Evolutionary conservation across 2,888 invertebrate species (phyloP).

Genomic region (Caenorhabditis sp.): DNA sequence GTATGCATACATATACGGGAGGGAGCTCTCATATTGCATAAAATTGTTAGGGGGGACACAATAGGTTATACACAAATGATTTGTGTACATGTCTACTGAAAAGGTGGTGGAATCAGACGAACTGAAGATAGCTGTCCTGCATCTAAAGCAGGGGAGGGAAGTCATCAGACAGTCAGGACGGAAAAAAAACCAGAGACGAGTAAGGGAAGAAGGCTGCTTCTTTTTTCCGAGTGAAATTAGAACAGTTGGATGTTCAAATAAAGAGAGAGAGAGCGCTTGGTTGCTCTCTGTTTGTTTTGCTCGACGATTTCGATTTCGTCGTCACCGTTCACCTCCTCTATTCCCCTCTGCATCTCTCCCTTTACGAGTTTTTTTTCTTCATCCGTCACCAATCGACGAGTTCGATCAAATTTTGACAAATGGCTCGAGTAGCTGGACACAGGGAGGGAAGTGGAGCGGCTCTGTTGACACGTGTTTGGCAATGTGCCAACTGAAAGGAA

Average conservation of each 20-base stretch:
- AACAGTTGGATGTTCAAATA: conserved; percentile 63
- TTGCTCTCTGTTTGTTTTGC: conserved; percentile 55
- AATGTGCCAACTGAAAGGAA: conserved; percentile 3
- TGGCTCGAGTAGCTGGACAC: conserved; percentile 24
- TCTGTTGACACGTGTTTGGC: conserved; percentile 33
- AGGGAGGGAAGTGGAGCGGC: neutral
- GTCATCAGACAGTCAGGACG: too few relatives aligned
- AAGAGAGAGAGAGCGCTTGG: conserved; percentile 9
- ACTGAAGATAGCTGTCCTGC: too few relatives aligned
- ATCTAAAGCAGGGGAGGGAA: too few relatives aligned
- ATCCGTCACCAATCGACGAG: neutral
- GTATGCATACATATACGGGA: conserved; percentile 17
- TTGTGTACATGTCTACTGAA: neutral
- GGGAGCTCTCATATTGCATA: conserved; percentile 37
- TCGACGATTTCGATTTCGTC: conserved; percentile 45
- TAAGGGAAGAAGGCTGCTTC: conserved; percentile 3
- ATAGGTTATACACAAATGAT: conserved; percentile 23
- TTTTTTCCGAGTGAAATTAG: conserved; percentile 46
- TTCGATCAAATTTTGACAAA: conserved; percentile 62
- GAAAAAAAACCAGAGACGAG: neutral
- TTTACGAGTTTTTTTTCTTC: conserved; percentile 52
- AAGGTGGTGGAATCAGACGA: too few relatives aligned
- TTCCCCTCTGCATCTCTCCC: conserved; percentile 1
- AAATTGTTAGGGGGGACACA: conserved; percentile 22
- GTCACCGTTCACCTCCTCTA: conserved; percentile 1